Percentiles rank a stretch among this genome's conserved stretches.
Conservation (phyloP, 2,113 vertebrate genomes). For the Tetrao urogallus region DNA sequence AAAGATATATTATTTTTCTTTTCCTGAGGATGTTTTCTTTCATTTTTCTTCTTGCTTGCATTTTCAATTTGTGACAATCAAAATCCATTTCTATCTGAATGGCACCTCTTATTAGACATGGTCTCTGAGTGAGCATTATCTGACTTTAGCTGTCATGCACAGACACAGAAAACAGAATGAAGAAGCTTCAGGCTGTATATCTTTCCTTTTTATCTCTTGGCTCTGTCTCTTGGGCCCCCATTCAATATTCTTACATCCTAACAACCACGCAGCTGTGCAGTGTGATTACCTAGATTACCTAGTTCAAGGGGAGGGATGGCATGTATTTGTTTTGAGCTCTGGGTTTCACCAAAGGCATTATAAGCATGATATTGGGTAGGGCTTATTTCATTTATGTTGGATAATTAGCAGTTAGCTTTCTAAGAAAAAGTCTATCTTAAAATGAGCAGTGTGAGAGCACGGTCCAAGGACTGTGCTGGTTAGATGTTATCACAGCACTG, state of each 20-base stretch:
- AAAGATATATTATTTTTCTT: not conserved
- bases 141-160: not conserved
- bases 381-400: not conserved
- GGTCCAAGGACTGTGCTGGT: not conserved
- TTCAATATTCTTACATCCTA: not conserved
- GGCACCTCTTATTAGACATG: rapidly evolving
- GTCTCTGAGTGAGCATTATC: not conserved
- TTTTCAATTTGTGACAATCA: not conserved
- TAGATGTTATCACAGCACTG: not conserved
- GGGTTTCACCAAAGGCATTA: not conserved
- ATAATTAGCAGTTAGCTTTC: not conserved
- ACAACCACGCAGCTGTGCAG: not conserved
- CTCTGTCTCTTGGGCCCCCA: not conserved
- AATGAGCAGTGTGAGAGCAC: not conserved
- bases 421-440: not conserved
- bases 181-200: not conserved
- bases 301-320: not conserved
- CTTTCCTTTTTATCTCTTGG: not conserved
- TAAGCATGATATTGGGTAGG: not conserved
- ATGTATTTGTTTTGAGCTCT: not conserved
- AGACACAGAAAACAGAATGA: not conserved
- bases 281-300: rapidly evolving
- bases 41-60: not conserved
- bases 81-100: not conserved
- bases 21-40: not conserved